Conservation (phyloP, 2,888 invertebrate species). For the Leptopilina syphax region DNA sequence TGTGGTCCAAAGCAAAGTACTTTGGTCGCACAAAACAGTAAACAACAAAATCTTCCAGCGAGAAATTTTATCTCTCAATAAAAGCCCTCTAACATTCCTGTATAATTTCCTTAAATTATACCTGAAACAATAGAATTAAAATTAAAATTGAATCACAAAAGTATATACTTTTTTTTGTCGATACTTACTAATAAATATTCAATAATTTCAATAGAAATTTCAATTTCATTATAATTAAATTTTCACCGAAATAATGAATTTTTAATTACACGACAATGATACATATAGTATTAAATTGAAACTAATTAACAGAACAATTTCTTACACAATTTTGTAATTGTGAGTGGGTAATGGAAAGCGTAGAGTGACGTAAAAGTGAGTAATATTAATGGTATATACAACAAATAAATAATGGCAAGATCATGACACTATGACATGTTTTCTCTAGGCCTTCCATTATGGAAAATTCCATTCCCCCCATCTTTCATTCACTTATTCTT, state of each 20-base stretch:
- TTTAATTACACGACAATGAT: no score
- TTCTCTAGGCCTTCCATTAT: slow-evolving; percentile 17
- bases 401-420: slow-evolving; percentile 35
- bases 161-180: no score
- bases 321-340: slow-evolving; percentile 1
- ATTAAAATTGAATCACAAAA: no score
- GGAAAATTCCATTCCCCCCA: slow-evolving; percentile 28
- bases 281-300: no score
- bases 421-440: slow-evolving; percentile 11
- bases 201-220: background rate
- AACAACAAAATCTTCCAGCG: background rate
- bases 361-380: slow-evolving; percentile 18
- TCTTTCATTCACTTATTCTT: background rate
- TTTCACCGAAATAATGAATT: no score
- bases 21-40: slow-evolving; percentile 21
- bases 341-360: background rate
- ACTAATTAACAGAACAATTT: background rate
- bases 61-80: background rate
- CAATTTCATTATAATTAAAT: background rate
- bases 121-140: background rate
- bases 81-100: slow-evolving; percentile 25
- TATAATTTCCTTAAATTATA: slow-evolving; percentile 26
- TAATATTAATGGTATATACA: background rate
- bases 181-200: no score
- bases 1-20: slow-evolving; percentile 47